phyloP scores from a whole-genome alignment of 2,888 invertebrate species.

The Malthinus seriepunctatus region DNA sequence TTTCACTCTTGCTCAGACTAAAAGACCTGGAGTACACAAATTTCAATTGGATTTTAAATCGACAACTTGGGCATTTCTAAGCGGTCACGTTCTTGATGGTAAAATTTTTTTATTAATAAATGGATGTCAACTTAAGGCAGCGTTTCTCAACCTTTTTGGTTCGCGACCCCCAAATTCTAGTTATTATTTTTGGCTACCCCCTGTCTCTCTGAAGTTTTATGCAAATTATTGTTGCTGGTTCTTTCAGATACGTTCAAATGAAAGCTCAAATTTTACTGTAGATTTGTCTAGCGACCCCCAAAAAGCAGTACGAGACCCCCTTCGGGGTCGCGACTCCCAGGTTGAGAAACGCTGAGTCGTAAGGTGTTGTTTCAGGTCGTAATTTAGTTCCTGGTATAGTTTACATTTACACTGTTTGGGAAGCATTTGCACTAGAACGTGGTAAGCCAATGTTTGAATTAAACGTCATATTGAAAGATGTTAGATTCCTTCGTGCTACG shows the following conservation, averaged over 20 bases:
- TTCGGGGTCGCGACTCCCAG: no score
- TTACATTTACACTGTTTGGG: constrained; percentile 57
- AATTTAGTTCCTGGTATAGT: constrained; percentile 65
- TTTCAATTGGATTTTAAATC: constrained; percentile 64
- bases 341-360: not conserved
- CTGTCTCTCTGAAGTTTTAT: no score
- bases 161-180: no score
- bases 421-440: constrained; percentile 55
- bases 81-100: constrained; percentile 85
- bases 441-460: constrained; percentile 51
- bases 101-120: not conserved
- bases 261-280: no score
- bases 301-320: no score
- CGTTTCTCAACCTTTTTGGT: no score
- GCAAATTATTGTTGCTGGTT: no score
- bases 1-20: constrained; percentile 69
- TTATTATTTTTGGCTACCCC: no score
- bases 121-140: no score
- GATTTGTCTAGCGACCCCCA: no score
- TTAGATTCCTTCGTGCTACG: constrained; percentile 63
- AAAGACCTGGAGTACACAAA: constrained; percentile 67
- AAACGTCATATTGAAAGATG: constrained; percentile 62
- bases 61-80: constrained; percentile 71
- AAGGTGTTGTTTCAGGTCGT: constrained; percentile 42
- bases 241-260: no score